Evolutionary conservation across 2,113 vertebrate species (phyloP).

Genomic region (Polypterus senegalus): DNA sequence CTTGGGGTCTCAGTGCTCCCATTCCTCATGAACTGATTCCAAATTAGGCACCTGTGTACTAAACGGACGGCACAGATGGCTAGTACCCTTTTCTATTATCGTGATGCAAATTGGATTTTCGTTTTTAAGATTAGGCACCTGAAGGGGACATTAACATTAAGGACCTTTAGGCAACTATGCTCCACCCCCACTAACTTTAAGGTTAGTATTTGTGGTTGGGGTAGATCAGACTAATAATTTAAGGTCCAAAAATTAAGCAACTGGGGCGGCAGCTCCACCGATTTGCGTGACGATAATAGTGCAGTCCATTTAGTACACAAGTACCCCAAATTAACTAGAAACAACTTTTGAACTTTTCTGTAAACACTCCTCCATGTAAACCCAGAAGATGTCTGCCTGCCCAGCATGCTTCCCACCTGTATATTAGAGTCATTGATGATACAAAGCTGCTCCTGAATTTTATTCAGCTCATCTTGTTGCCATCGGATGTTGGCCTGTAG

Average conservation of each 20-base stretch:
- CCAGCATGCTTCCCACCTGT: conserved; percentile 33
- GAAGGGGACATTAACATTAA: too few species aligned
- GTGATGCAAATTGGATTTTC: too few species aligned
- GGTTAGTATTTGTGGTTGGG: too few species aligned
- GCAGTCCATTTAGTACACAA: too few species aligned
- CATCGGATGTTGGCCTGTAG: conserved; percentile 62
- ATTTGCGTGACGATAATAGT: too few species aligned
- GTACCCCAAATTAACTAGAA: neutral
- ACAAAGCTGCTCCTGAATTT: conserved; percentile 61
- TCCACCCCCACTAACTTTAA: too few species aligned
- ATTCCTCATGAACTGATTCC: neutral
- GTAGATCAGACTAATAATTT: too few species aligned
- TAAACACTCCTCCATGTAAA: neutral
- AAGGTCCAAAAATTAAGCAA: neutral
- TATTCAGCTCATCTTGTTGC: conserved; percentile 64
- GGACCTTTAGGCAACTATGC: too few species aligned
- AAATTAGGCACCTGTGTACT: neutral
- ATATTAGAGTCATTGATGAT: conserved; percentile 55
- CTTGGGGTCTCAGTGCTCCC: too few species aligned
- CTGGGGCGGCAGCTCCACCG: neutral
- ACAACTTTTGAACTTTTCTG: neutral
- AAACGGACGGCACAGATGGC: too few species aligned
- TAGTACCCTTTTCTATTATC: too few species aligned
- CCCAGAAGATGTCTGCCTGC: neutral
- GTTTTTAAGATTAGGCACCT: too few species aligned